These are phyloP conservation scores for Poeciliopsis occidentalis DNA, from an alignment of 2,113 vertebrate genomes.

Conservation along the genomic window DNA sequence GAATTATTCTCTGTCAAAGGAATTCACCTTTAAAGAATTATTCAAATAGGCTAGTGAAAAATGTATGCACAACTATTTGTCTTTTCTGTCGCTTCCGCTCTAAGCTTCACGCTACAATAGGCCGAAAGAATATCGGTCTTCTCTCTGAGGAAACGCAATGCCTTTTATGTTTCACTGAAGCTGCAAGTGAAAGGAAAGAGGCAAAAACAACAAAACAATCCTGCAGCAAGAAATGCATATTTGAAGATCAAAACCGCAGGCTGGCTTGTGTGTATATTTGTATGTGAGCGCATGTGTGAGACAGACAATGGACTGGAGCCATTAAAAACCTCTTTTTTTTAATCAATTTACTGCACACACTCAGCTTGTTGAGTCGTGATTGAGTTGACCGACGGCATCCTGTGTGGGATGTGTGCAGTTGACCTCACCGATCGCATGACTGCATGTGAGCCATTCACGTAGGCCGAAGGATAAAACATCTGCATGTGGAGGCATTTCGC, in stretches of 20 bases:
- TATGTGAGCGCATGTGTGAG: conserved; percentile 12
- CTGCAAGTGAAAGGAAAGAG: conserved; percentile 43
- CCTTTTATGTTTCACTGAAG: conserved; percentile 71
- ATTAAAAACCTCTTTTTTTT: conserved; percentile 32
- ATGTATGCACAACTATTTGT: conserved; percentile 63
- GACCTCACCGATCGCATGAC: conserved; percentile 42
- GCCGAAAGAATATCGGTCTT: conserved; percentile 63
- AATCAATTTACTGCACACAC: conserved; percentile 20
- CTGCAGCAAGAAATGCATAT: conserved; percentile 55
- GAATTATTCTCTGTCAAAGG: conserved; percentile 44
- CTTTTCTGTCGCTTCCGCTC: conserved; percentile 66
- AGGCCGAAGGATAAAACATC: conserved; percentile 22
- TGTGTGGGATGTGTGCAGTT: conserved; percentile 43
- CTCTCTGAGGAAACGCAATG: conserved; percentile 43
- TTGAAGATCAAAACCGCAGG: conserved; percentile 58
- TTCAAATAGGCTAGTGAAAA: conserved; percentile 47
- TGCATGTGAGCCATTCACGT: conserved; percentile 25
- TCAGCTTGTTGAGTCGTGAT: conserved; percentile 54
- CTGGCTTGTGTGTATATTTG: conserved; percentile 45
- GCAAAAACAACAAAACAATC: conserved; percentile 20
- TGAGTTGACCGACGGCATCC: conserved; percentile 49
- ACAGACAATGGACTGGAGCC: conserved; percentile 21
- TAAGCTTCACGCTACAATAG: conserved; percentile 70
- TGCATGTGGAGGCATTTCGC: conserved; percentile 30
- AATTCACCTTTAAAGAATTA: conserved; percentile 46